Evolutionary conservation across 2,797 vertebrate genomes (phyloP).

Genomic region (Fistularia tabacaria): DNA sequence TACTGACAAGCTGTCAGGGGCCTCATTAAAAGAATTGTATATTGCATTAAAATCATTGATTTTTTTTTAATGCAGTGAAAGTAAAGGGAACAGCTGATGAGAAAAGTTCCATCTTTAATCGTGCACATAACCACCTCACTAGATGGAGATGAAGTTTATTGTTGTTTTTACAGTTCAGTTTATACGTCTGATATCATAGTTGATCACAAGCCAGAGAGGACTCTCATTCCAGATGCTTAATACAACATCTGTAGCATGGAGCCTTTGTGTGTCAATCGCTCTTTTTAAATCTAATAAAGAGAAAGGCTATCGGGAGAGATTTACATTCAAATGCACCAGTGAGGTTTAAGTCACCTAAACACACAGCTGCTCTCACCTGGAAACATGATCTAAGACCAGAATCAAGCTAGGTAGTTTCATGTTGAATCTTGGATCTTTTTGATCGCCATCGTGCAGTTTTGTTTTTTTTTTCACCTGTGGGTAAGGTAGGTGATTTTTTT

Average conservation of each 20-base stretch:
- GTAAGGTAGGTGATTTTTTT: too few relatives aligned
- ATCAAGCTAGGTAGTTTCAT: not conserved
- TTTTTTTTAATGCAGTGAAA: slow-evolving; percentile 11
- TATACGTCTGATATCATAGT: slow-evolving; percentile 13
- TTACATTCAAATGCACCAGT: slow-evolving; percentile 41
- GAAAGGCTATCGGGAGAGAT: slow-evolving; percentile 30
- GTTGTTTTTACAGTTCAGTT: slow-evolving; percentile 5
- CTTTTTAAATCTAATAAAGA: slow-evolving; percentile 50
- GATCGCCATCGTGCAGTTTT: too few relatives aligned
- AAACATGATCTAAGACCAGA: slow-evolving; percentile 13
- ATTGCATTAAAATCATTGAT: slow-evolving; percentile 16
- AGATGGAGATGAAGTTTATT: slow-evolving; percentile 10
- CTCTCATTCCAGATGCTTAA: slow-evolving; percentile 20
- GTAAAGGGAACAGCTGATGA: slow-evolving; percentile 10
- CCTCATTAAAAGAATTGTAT: slow-evolving; percentile 26
- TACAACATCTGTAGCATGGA: slow-evolving; percentile 25
- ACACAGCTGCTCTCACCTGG: slow-evolving; percentile 6
- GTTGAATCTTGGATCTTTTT: too few relatives aligned
- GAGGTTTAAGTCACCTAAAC: slow-evolving; percentile 23
- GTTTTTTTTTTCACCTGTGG: too few relatives aligned
- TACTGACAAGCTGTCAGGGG: not conserved
- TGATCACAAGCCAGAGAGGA: slow-evolving; percentile 12
- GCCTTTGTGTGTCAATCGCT: slow-evolving; percentile 9
- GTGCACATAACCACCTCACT: not conserved
- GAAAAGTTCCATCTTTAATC: slow-evolving; percentile 15